Percentiles rank a stretch among this genome's conserved stretches.
These are phyloP conservation scores for Eolophus roseicapilla DNA, from an alignment of 2,113 vertebrate species.

Conservation along the genomic window DNA sequence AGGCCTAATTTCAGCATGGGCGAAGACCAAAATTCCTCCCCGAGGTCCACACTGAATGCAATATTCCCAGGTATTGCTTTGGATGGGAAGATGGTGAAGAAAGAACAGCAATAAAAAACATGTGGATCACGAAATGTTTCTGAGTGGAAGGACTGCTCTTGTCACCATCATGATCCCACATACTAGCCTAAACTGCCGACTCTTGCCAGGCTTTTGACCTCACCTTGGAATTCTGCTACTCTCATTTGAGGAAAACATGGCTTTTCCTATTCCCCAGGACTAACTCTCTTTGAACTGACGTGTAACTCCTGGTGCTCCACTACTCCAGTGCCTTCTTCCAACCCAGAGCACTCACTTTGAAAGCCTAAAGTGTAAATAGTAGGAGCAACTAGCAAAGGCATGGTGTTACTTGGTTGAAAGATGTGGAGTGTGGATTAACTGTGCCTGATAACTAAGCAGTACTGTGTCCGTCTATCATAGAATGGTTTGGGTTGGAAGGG, in stretches of 20 bases:
- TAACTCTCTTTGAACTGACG: neutral
- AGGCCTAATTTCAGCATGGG: neutral
- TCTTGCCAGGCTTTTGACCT: neutral
- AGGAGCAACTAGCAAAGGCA: neutral
- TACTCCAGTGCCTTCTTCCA: neutral
- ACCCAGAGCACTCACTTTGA: neutral
- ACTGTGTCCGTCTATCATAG: neutral
- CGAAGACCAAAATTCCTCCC: neutral
- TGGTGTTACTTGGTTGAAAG: neutral
- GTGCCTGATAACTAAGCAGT: neutral
- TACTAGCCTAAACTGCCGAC: neutral
- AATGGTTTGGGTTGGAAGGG: neutral
- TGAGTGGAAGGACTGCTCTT: neutral
- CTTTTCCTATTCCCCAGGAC: neutral
- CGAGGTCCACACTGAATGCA: neutral
- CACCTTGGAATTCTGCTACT: neutral
- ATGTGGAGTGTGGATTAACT: neutral
- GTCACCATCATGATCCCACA: neutral
- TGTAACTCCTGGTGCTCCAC: rapidly evolving
- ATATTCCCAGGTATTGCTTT: neutral
- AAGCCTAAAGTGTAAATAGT: neutral
- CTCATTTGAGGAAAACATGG: neutral
- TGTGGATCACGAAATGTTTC: neutral
- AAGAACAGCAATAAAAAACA: neutral
- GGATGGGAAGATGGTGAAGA: neutral